phyloP scores from a whole-genome alignment of 2,888 invertebrate genomes.

The Dysmachus trigonus region DNA sequence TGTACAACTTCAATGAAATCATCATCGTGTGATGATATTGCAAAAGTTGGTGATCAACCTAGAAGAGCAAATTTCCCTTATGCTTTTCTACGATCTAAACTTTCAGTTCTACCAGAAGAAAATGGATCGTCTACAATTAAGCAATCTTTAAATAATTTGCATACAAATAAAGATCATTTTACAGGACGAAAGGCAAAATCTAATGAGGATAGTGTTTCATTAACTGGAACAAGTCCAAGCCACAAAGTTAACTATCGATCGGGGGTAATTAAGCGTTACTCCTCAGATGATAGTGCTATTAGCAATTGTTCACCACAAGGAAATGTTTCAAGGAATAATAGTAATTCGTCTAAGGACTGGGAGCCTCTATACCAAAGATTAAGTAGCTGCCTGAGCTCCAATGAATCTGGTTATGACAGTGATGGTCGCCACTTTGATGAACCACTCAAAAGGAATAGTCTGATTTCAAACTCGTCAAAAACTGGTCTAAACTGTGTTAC shows the following conservation, averaged over 20 bases:
- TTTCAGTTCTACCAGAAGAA: slow-evolving; percentile 81
- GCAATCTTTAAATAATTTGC: slow-evolving; percentile 54
- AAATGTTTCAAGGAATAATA: slow-evolving; percentile 67
- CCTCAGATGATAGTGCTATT: slow-evolving; percentile 59
- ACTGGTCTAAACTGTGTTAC: slow-evolving; percentile 36
- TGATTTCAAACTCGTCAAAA: slow-evolving; percentile 22
- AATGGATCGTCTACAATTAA: slow-evolving; percentile 68
- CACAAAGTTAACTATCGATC: slow-evolving; percentile 57
- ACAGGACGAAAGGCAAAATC: slow-evolving; percentile 30
- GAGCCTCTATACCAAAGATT: slow-evolving; percentile 71
- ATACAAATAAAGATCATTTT: slow-evolving; percentile 48
- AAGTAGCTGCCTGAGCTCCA: slow-evolving; percentile 81
- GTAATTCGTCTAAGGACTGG: slow-evolving; percentile 69
- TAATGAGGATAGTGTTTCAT: slow-evolving; percentile 55
- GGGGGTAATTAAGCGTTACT: slow-evolving; percentile 56
- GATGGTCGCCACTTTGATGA: slow-evolving; percentile 73
- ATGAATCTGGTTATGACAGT: slow-evolving; percentile 85
- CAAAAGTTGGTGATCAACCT: slow-evolving; percentile 68
- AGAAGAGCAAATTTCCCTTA: slow-evolving; percentile 79
- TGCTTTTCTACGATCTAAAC: slow-evolving; percentile 78
- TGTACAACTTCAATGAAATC: slow-evolving; percentile 69
- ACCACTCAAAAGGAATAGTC: slow-evolving; percentile 63
- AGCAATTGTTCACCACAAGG: slow-evolving; percentile 63
- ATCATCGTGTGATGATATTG: slow-evolving; percentile 77
- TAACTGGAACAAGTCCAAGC: slow-evolving; percentile 55